Evolutionary conservation across 2,113 vertebrate genomes (phyloP).

Genomic region (Speoplatyrhinus poulsoni): DNA sequence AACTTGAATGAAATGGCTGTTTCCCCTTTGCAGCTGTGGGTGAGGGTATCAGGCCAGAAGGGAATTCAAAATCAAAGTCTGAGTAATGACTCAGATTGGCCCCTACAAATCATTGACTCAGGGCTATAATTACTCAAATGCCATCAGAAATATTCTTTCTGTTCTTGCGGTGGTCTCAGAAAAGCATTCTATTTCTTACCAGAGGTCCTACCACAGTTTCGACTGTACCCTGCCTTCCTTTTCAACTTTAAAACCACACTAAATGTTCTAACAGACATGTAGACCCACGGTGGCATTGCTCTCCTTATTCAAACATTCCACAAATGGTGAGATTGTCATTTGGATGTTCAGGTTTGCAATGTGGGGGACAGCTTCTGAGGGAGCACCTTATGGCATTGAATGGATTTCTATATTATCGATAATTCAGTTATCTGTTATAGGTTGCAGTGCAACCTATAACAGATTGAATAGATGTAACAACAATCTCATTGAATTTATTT

Average conservation of each 20-base stretch:
- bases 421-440: too few species aligned
- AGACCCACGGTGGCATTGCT: constrained; percentile 19
- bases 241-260: constrained; percentile 28
- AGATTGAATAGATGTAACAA: neutral
- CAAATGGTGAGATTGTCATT: constrained; percentile 15
- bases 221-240: constrained; percentile 26
- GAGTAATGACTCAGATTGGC: constrained; percentile 52
- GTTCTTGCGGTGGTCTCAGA: constrained; percentile 20
- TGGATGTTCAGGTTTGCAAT: neutral
- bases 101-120: constrained; percentile 55
- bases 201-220: constrained; percentile 30
- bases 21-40: constrained; percentile 54
- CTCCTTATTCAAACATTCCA: constrained; percentile 30
- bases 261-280: constrained; percentile 42
- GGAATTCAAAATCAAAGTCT: constrained; percentile 50
- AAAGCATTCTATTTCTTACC: constrained; percentile 31
- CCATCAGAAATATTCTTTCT: constrained; percentile 58
- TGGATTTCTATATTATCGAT: too few species aligned
- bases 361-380: too few species aligned
- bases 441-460: constrained; percentile 1
- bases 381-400: too few species aligned
- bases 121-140: constrained; percentile 69
- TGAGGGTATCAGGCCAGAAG: constrained; percentile 44
- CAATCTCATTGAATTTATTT: constrained; percentile 9
- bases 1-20: constrained; percentile 59